A percentile compares a stretch with the other conserved stretches of the same genome.
These are phyloP conservation scores for Drosophila ochracea DNA, from an alignment of 2,888 invertebrate genomes.

Conservation along the genomic window DNA sequence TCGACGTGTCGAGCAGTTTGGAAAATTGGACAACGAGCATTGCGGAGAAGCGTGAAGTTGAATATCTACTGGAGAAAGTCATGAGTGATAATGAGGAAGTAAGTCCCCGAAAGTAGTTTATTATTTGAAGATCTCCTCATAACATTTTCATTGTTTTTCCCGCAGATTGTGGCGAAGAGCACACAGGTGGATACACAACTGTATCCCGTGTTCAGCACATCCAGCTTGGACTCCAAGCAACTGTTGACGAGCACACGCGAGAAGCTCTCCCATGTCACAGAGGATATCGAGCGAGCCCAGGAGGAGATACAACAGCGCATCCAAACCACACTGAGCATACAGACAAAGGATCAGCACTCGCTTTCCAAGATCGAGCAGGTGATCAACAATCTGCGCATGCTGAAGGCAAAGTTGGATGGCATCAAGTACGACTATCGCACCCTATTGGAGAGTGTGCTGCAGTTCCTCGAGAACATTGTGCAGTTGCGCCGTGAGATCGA, in stretches of 20 bases:
- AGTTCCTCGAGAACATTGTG: conserved; percentile 89
- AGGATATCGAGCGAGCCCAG: conserved; percentile 88
- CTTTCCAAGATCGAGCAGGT: conserved; percentile 87
- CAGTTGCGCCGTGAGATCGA: conserved; percentile 88
- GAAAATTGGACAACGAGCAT: conserved; percentile 90
- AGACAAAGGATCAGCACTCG: conserved; percentile 87
- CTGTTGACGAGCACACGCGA: conserved; percentile 87
- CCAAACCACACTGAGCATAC: conserved; percentile 88
- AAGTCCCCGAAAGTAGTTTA: conserved; percentile 36
- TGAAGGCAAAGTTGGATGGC: conserved; percentile 89
- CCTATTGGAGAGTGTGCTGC: conserved; percentile 89
- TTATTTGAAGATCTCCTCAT: neutral
- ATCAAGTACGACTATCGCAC: conserved; percentile 90
- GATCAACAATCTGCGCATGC: conserved; percentile 88
- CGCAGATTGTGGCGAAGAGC: conserved; percentile 89
- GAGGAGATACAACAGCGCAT: conserved; percentile 89
- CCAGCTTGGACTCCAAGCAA: conserved; percentile 87
- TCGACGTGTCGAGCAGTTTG: conserved; percentile 89
- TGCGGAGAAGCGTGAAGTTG: conserved; percentile 86
- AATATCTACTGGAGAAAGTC: conserved; percentile 86
- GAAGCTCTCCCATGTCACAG: conserved; percentile 87
- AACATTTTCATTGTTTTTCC: conserved; percentile 3
- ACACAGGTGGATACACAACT: conserved; percentile 90
- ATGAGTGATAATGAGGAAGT: conserved; percentile 90
- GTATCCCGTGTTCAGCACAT: conserved; percentile 90